A percentile compares a stretch with the other conserved stretches of the same genome.
These are phyloP conservation scores for Passer domesticus DNA, from an alignment of 2,113 vertebrate genomes.

Conservation along the genomic window DNA sequence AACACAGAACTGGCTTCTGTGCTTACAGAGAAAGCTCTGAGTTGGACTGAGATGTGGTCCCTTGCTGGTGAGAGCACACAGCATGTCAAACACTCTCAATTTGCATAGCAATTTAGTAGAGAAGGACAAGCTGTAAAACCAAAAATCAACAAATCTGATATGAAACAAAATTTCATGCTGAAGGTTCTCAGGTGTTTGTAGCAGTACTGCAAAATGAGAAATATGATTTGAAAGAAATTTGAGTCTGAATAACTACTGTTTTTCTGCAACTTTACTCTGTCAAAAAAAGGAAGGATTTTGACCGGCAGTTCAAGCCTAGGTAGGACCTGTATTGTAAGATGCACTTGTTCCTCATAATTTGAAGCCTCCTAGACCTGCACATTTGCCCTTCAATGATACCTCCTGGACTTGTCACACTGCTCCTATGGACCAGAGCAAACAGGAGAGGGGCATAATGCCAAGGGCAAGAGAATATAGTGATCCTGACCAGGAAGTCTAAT, in stretches of 20 bases:
- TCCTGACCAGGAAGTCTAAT: not conserved
- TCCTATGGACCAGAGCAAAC: not conserved
- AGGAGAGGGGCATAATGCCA: not conserved
- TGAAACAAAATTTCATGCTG: not conserved
- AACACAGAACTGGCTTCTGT: not conserved
- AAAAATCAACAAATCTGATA: not conserved
- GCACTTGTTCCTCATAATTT: not conserved
- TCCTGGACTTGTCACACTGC: not conserved
- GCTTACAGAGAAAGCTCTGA: not conserved
- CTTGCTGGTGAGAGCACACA: not conserved
- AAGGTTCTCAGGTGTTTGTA: conserved; percentile 19
- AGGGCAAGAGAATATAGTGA: not conserved
- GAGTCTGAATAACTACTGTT: not conserved
- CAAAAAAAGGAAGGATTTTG: not conserved
- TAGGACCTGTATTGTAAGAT: not conserved
- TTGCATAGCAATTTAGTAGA: not conserved
- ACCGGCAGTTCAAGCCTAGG: not conserved
- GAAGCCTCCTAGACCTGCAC: not conserved
- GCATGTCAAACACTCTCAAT: not conserved
- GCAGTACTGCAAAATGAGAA: conserved; percentile 1
- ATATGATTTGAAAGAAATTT: not conserved
- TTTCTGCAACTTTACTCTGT: not conserved
- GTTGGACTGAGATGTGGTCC: not conserved
- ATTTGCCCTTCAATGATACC: not conserved
- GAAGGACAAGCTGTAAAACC: not conserved